Evolutionary conservation across 2,113 vertebrate genomes (phyloP), one percentile per base, ranked within the genome.

Genomic region (Sprattus sprattus): DNA sequence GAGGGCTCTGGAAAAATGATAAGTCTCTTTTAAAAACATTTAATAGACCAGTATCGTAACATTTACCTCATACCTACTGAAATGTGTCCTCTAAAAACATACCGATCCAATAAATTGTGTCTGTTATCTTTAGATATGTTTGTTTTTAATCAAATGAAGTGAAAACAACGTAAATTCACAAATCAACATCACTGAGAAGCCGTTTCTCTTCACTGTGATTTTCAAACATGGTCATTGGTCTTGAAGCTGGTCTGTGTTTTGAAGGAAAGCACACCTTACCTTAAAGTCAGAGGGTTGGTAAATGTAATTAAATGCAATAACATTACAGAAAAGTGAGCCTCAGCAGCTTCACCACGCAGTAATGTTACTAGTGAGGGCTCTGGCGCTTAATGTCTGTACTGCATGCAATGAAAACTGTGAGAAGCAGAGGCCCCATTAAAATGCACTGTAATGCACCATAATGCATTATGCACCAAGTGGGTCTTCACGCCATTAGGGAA

Each of bases 361-460:
- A 78, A 78, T 28, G 28, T 78, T 13, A 39, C 71, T 78, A 39
- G 67, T 15, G 11, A 78, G 32, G 28, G 11, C 71, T 16, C 28
- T 39, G 54, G 54, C 22, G 18, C 54, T 60, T 28, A 13, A 18
- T 44, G 25, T 78, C 28, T 39, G 28, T 10, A 39, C 28, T 32
- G 71, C 71, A 78, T 39, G 11, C 39, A 15, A 78, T 78, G 71
- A 39, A 39, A 15, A 78, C 25, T 39, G 39, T 0, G 71, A 15
- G 71, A 39, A 78, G 71, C 28, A 0, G 28, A 78, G 71, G 25
- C 28, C 28, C 25, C 71, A 78, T 78, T 78, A 39, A 78, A 78
- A 78, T 78, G 71, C 71, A 32, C 71, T 78, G 71, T 78, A 78
- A 78, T 78, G 71, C 71, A 78, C 28, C 71, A 78, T 16, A 39